These are phyloP conservation scores for Andrena minutula DNA, from an alignment of 2,888 invertebrate genomes.

Conservation along the genomic window DNA sequence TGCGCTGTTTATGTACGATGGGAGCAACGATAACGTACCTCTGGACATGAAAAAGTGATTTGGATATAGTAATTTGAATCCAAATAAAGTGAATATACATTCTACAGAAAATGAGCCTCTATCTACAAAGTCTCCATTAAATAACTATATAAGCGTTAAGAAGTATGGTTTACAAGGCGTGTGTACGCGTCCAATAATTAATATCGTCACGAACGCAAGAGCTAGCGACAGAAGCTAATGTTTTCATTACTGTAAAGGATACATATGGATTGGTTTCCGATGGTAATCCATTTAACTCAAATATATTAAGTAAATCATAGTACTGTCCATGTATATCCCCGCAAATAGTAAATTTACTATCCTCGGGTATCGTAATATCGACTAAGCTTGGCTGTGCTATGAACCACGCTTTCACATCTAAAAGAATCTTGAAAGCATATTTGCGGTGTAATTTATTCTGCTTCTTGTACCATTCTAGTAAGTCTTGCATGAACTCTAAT, in stretches of 20 bases:
- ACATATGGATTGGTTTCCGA: conserved; percentile 97
- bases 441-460: conserved; percentile 98
- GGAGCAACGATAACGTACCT: conserved; percentile 88
- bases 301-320: conserved; percentile 99
- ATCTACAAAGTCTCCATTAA: conserved; percentile 99
- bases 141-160: conserved; percentile 87
- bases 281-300: conserved; percentile 98
- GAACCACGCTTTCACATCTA: conserved; percentile 95
- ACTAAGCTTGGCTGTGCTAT: conserved; percentile 94
- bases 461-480: conserved; percentile 95
- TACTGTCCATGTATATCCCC: conserved; percentile 99
- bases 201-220: background rate
- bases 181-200: background rate
- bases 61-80: conserved; percentile 98
- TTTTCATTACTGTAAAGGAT: conserved; percentile 83
- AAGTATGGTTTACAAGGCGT: conserved; percentile 27
- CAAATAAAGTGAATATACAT: conserved; percentile 98
- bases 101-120: conserved; percentile 99
- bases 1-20: background rate
- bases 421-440: conserved; percentile 98
- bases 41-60: conserved; percentile 98
- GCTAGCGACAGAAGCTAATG: background rate
- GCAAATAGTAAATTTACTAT: conserved; percentile 98
- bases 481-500: conserved; percentile 93
- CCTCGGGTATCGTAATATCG: conserved; percentile 94